Evolutionary conservation across 2,113 vertebrate species (phyloP).

Genomic region (Macaca nemestrina): DNA sequence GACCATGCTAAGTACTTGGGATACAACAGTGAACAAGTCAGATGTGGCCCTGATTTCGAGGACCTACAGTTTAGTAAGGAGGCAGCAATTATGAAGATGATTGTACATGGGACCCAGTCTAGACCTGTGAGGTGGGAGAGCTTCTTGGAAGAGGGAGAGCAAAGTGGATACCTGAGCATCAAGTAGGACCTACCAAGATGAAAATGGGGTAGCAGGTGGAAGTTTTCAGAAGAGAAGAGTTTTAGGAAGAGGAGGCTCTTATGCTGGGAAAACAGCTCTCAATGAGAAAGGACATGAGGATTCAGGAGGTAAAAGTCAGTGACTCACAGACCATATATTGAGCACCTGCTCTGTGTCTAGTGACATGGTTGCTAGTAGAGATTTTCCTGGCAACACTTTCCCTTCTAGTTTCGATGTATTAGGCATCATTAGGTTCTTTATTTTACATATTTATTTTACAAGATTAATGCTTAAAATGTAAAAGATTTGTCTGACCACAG

Average conservation of each 20-base stretch:
- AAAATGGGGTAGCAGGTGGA: not conserved
- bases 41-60: not conserved
- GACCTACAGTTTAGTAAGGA: not conserved
- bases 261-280: not conserved
- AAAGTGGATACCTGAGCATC: not conserved
- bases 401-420: not conserved
- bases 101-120: not conserved
- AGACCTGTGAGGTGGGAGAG: not conserved
- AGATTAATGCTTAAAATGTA: slow-evolving; percentile 9
- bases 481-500: not conserved
- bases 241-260: not conserved
- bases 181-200: not conserved
- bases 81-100: not conserved
- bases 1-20: not conserved
- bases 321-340: not conserved
- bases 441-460: not conserved
- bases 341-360: not conserved
- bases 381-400: not conserved
- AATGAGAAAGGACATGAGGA: not conserved
- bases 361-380: not conserved
- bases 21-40: not conserved
- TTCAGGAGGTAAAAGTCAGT: not conserved
- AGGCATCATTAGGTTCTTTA: not conserved
- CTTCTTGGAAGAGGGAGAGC: not conserved
- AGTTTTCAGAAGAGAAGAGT: not conserved